Evolutionary conservation across 2,888 invertebrate species (phyloP), one percentile per base, ranked within the genome.

Genomic region (Sesia bembeciformis): DNA sequence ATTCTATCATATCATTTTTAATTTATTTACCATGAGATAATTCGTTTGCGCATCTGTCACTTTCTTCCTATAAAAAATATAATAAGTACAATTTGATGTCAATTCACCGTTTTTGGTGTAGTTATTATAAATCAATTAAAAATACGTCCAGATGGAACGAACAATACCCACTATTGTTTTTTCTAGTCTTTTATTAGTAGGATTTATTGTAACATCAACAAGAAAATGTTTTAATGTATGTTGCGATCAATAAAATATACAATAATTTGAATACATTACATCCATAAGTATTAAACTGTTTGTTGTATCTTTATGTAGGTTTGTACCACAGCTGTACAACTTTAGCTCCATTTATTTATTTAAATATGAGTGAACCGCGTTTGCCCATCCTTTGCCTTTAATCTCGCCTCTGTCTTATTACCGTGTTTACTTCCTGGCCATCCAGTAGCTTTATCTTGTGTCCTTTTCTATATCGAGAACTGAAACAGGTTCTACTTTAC

Each of bases 321-420:
- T 23, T 46, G 5, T 46, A 23, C n/a, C 46, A 46, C 46, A 23
- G 46, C 46, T 46, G 6, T 46, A 46, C 46, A 46, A 5, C n/a
- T 69, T 75, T 76, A 79, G 72, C 68, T 68, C 70, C 70, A 77
- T 81, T 78, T 84, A 81, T 84, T 81, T 84, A 84, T 83, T 81
- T 80, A 81, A 83, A 83, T 81, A 82, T 81, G 81, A 82, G 81
- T 81, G 72, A 81, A 82, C 77, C 76, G 72, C 70, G 73, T 70
- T 73, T 68, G 74, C 71, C 72, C 66, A 65, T 70, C 76, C 80
- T 83, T 85, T 84, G 83, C 84, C 79, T 78, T 67, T 46, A 46
- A 46, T 46, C 46, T 61, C 66, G 68, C 63, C 63, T 66, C 74
- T 70, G 73, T 72, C 63, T 76, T 74, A 70, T 70, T 76, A 75